Evolutionary conservation across 2,888 invertebrate species (phyloP).

Genomic region (Drosophila leonis): DNA sequence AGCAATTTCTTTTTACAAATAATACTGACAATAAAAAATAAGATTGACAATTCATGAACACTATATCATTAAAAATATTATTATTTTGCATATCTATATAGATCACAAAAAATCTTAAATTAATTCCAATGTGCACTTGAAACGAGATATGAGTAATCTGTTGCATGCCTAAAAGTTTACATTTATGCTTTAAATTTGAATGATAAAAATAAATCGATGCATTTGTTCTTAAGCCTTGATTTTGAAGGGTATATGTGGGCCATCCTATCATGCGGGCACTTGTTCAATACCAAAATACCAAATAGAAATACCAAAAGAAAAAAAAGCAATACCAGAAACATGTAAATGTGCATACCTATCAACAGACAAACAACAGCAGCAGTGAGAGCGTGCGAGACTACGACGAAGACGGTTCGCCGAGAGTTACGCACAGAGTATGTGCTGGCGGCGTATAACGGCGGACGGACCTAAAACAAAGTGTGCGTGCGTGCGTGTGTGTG

Average conservation of each 20-base stretch:
- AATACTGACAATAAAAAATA: too few species aligned
- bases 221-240: not conserved
- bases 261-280: not conserved
- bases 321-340: conserved; percentile 15
- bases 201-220: not conserved
- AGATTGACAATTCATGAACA: too few species aligned
- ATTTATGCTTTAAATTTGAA: not conserved
- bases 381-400: conserved; percentile 53
- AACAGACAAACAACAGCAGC: conserved; percentile 22
- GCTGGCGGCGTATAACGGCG: conserved; percentile 63
- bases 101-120: too few species aligned
- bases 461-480: conserved; percentile 55
- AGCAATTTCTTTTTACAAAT: too few species aligned
- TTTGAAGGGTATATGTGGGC: not conserved
- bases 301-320: conserved; percentile 13
- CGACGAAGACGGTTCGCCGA: conserved; percentile 57
- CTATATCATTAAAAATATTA: not conserved
- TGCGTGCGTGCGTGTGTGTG: conserved; percentile 54
- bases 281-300: conserved; percentile 12
- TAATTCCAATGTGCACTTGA: not conserved
- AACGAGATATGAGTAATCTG: not conserved
- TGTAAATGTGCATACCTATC: conserved; percentile 16
- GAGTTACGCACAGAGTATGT: conserved; percentile 62
- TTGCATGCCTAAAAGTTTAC: too few species aligned
- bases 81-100: not conserved